Base-by-base conservation (phyloP, 2,113 vertebrate species). In the Glaucidium brasilianum region DNA sequence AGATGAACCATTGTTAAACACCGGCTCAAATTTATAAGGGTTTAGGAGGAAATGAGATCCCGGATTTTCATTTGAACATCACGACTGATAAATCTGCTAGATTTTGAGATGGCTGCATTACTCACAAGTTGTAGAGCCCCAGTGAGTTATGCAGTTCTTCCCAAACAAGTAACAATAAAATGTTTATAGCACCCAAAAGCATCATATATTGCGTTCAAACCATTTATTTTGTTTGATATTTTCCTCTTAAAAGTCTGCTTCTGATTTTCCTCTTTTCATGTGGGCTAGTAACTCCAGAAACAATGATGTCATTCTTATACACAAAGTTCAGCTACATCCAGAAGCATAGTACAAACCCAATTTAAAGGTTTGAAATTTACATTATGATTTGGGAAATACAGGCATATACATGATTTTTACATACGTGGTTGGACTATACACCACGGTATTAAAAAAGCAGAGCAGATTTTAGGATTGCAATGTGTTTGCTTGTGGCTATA, bases 161-260 rank as follows among this genome's bases (percentile, higher is more conserved):
- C 71, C 89, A 93, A 92, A 96, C 85, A 88, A 94, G 91, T 74
- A 84, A 96, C 86, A 89, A 55, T 95, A 97, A 97, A 95, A 88
- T 43, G 88, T 96, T 96, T 94, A 96, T 72, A 85, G 76, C 37
- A 79, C 88, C 88, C 92, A 16, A 91, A 96, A 94, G 88, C 68
- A 88, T 89, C 63, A 14, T 90, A 85, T 64, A 68, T 69, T 79
- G 71, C 60, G 47, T 62, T 92, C 52, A 74, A 72, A 62, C 45
- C 66, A 73, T 95, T 96, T 85, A 88, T 94, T 96, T 88, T 84
- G 55, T 97, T 96, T 93, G 86, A 90, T 92, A 87, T 80, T 85
- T 90, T 92, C 80, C 75, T 91, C 78, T 94, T 95, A 91, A 87
- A 95, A 95, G 69, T 73, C 90, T 92, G 53, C 90, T 90, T 50